Evolutionary conservation across 2,888 invertebrate species (phyloP), one percentile per base, ranked within the genome.

Genomic region (Amphipoea lucens): DNA sequence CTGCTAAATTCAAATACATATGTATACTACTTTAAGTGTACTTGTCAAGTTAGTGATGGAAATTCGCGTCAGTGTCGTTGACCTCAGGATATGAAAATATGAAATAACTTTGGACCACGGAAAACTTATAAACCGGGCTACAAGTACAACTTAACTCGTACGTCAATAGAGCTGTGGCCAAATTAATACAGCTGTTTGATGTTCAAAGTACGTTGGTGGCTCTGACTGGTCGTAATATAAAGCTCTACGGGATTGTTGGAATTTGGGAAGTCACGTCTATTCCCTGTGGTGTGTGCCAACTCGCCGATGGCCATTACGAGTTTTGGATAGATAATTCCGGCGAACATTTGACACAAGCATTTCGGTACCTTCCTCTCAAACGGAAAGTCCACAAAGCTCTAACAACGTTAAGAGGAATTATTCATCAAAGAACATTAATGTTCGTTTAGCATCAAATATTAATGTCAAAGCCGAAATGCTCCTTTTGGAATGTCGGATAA

Each of bases 181-280:
- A 88, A 89, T 89, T 76, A 88, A 87, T 89, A 85, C 83, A 84
- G 83, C 89, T 89, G 86, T 89, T 89, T 89, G 88, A 89, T 87
- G 88, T 89, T 83, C 87, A 85, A 81, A 89, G 88, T 87, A 81
- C 85, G 84, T 85, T 83, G 84, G 79, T 76, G 69, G 82, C 71
- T 79, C 79, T 70, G 83, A 81, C 86, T 82, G 79, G 69, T 86
- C 87, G 86, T 89, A 85, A 76, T 85, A 84, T 84, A 86, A 88
- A 85, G 84, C 88, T 89, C 90, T 79, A 86, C 76, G 87, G 86
- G 83, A 88, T 84, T 81, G 87, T 88, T 79, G 76, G 83, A 85
- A 84, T 88, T 89, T 78, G 83, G 89, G 83, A 87, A 90, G 90
- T 90, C 90, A 90, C 90, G 91, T 91, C 81, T 84, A 88, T 87